These are phyloP conservation scores for Tamandua tetradactyla DNA, from an alignment of 2,797 vertebrate species.

Conservation along the genomic window DNA sequence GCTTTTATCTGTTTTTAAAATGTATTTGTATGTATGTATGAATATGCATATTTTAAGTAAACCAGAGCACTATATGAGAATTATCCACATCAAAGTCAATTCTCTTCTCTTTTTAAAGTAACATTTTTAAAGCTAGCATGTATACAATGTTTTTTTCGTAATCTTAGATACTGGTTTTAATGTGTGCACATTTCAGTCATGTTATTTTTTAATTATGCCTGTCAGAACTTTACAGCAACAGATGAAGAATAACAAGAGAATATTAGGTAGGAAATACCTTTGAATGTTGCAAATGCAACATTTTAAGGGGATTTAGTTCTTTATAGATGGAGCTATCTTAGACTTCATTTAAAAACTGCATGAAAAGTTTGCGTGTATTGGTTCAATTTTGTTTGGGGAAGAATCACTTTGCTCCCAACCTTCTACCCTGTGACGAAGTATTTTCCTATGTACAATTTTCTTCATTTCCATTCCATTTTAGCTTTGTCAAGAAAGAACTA, in stretches of 20 bases:
- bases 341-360: neutral
- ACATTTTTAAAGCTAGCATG: neutral
- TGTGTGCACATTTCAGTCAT: neutral
- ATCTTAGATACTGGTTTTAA: neutral
- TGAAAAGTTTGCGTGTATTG: neutral
- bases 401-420: neutral
- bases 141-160: neutral
- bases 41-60: neutral
- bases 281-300: neutral
- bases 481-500: neutral
- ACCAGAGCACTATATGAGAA: neutral
- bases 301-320: neutral
- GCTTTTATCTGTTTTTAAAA: neutral
- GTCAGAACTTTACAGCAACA: neutral
- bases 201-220: neutral
- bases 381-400: neutral
- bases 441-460: neutral
- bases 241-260: neutral
- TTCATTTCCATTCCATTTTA: slow-evolving; percentile 19
- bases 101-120: slow-evolving; percentile 27
- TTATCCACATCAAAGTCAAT: slow-evolving; percentile 23
- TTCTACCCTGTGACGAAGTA: neutral
- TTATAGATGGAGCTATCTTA: neutral
- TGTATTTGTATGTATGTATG: neutral
- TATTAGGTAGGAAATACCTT: neutral